These are phyloP conservation scores for Cataglyphis hispanica DNA, from an alignment of 1,140 invertebrate genomes.

Conservation along the genomic window DNA sequence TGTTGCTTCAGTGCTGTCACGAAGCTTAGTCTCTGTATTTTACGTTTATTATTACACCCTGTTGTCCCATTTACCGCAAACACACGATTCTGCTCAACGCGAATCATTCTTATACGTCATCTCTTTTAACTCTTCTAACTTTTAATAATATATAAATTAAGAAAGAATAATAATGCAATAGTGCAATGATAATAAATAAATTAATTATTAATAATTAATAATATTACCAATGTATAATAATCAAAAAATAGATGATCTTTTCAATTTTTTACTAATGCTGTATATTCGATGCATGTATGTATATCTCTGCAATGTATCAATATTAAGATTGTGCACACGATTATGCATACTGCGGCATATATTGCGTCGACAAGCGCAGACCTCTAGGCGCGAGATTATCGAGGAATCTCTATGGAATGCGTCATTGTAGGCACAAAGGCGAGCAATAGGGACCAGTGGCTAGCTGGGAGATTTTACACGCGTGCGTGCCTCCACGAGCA, in stretches of 20 bases:
- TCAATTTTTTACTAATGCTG: neutral
- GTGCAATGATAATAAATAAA: neutral
- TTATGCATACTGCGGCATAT: neutral
- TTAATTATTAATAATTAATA: neutral
- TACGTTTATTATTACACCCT: constrained; percentile 5
- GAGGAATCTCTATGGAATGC: constrained; percentile 49
- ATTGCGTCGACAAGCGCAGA: neutral
- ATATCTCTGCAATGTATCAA: neutral
- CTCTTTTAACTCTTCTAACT: neutral
- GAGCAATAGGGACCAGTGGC: neutral
- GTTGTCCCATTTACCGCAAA: constrained; percentile 9
- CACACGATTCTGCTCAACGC: neutral
- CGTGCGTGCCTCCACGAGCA: constrained; percentile 30
- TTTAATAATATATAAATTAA: neutral
- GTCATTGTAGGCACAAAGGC: constrained; percentile 27
- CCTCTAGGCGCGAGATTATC: neutral
- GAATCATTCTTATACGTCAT: neutral
- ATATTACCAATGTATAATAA: neutral
- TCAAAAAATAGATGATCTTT: neutral
- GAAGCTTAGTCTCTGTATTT: neutral
- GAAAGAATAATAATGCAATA: neutral
- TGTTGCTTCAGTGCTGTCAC: neutral
- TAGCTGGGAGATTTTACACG: constrained; percentile 28
- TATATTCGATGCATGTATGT: neutral
- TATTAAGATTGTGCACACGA: neutral